Conservation (phyloP, 2,113 vertebrate species). For the western clawed frog (Xenopus tropicalis) region DNA sequence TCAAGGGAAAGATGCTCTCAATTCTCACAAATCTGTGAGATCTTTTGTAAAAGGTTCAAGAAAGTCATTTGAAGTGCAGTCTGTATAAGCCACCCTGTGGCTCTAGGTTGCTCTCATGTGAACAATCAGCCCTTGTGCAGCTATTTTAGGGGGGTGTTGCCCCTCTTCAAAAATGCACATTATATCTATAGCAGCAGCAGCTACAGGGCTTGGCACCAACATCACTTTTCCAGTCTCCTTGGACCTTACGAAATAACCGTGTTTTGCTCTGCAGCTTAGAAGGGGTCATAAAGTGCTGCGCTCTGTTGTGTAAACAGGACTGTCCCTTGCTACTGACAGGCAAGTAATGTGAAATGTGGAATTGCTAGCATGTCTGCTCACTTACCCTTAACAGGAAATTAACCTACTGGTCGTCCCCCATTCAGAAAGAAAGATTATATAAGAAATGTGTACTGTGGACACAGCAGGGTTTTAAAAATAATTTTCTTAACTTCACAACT, state of each 20-base stretch:
- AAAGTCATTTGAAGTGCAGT: conserved; percentile 20
- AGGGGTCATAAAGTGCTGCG: background rate
- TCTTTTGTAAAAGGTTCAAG: too few relatives aligned
- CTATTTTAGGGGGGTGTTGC: conserved; percentile 4
- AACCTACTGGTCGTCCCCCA: too few relatives aligned
- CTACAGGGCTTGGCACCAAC: conserved; percentile 16
- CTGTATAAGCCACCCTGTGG: background rate
- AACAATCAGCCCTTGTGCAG: conserved; percentile 23
- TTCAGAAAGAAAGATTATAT: background rate
- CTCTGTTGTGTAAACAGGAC: background rate
- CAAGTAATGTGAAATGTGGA: background rate
- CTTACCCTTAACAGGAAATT: too few relatives aligned
- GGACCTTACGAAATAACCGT: background rate
- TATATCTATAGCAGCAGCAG: conserved; percentile 2
- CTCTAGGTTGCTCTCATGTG: conserved; percentile 8
- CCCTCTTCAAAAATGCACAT: background rate
- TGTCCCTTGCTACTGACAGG: conserved; percentile 1
- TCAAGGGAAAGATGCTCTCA: conserved; percentile 7
- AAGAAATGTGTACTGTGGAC: background rate
- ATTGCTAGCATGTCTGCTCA: too few relatives aligned
- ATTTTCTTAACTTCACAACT: too few relatives aligned
- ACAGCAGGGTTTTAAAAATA: background rate
- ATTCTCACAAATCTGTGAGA: background rate
- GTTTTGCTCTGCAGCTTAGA: background rate
- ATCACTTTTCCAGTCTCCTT: conserved; percentile 2